These are phyloP conservation scores for Microplitis deprimator DNA, from an alignment of 2,888 invertebrate species.

Conservation along the genomic window DNA sequence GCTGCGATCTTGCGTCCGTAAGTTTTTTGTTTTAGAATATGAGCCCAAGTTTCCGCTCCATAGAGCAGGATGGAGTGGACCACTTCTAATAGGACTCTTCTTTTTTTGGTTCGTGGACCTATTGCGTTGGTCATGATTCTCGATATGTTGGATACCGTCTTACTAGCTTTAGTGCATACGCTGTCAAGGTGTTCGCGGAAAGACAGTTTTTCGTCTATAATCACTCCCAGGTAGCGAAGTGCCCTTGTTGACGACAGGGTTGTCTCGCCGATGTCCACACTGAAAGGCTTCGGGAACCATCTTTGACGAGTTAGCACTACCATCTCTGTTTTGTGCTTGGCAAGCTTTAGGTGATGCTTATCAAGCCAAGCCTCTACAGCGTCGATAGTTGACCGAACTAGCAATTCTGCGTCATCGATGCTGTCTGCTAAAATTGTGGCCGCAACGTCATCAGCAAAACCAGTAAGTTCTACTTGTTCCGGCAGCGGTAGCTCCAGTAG, in stretches of 20 bases:
- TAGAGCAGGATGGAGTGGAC: slow-evolving; percentile 51
- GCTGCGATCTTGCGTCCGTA: too few relatives aligned
- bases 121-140: slow-evolving; percentile 53
- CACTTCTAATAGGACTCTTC: slow-evolving; percentile 35
- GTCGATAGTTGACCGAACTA: slow-evolving; percentile 37
- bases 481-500: slow-evolving; percentile 29
- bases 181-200: slow-evolving; percentile 47
- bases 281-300: background rate
- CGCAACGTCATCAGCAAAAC: slow-evolving; percentile 40
- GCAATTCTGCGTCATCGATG: slow-evolving; percentile 36
- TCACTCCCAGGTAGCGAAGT: slow-evolving; percentile 48
- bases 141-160: slow-evolving; percentile 37
- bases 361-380: slow-evolving; percentile 40
- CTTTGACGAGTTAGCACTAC: background rate
- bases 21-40: too few relatives aligned
- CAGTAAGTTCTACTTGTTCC: slow-evolving; percentile 30
- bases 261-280: background rate
- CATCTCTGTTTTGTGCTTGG: slow-evolving; percentile 43
- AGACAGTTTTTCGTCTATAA: slow-evolving; percentile 44
- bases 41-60: slow-evolving; percentile 34
- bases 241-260: background rate
- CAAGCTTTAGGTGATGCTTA: slow-evolving; percentile 38
- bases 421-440: slow-evolving; percentile 32
- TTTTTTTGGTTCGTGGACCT: slow-evolving; percentile 39
- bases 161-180: slow-evolving; percentile 45